phyloP scores from a whole-genome alignment of 2,113 vertebrate genomes.

The Phalacrocorax pelagicus region DNA sequence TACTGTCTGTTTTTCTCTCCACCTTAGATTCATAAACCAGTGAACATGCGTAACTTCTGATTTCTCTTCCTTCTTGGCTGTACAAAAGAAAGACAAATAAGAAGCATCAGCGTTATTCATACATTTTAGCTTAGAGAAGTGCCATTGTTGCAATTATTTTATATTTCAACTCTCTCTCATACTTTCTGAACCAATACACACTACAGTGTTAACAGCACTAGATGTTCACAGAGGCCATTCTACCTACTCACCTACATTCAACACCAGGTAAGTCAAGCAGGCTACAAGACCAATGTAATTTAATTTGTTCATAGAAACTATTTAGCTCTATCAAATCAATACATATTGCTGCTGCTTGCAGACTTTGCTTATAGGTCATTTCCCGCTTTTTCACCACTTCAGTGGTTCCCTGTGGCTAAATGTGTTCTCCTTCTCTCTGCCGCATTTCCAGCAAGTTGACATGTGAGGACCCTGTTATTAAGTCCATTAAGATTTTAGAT shows the following conservation, averaged over 20 bases:
- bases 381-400: background rate
- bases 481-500: background rate
- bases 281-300: background rate
- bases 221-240: background rate
- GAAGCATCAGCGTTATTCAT: background rate
- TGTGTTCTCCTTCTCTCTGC: background rate
- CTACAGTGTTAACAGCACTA: background rate
- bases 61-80: slow-evolving; percentile 63
- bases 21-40: slow-evolving; percentile 59
- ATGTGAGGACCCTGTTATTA: background rate
- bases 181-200: background rate
- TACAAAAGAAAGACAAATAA: slow-evolving; percentile 41
- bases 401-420: background rate
- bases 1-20: slow-evolving; percentile 24
- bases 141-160: background rate
- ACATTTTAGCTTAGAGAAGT: background rate
- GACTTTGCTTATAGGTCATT: background rate
- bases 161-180: background rate
- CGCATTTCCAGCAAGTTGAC: background rate
- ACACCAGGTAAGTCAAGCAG: background rate
- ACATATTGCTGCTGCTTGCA: background rate
- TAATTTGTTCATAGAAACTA: background rate
- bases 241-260: background rate
- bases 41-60: slow-evolving; percentile 19
- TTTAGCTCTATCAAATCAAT: background rate